Conservation (phyloP, 1,140 invertebrate species). For the Artemia franciscana region DNA sequence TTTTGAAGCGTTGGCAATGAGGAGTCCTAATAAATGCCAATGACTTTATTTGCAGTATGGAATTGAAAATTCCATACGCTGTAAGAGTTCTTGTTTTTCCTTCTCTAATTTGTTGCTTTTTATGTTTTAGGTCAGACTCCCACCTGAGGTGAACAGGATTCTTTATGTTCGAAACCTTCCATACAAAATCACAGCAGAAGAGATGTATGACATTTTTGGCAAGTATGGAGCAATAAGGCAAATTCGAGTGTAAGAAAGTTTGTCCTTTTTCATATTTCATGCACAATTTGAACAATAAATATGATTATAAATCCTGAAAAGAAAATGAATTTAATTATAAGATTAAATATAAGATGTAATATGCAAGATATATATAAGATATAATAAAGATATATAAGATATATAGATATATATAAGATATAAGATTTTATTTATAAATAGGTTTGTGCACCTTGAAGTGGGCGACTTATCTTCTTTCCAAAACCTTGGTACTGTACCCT, state of each 20-base stretch:
- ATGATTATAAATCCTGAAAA: not conserved
- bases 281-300: not conserved
- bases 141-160: constrained; percentile 94
- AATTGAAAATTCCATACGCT: too few relatives aligned
- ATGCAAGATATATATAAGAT: not conserved
- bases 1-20: too few relatives aligned
- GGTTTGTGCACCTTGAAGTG: too few relatives aligned
- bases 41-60: too few relatives aligned
- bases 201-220: constrained; percentile 99
- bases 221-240: constrained; percentile 98
- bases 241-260: constrained; percentile 72
- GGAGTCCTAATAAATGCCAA: too few relatives aligned
- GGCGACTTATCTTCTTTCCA: too few relatives aligned
- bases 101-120: too few relatives aligned
- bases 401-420: too few relatives aligned
- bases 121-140: constrained; percentile 59
- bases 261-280: constrained; percentile 1
- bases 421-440: too few relatives aligned
- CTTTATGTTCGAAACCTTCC: constrained; percentile 92
- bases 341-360: not conserved
- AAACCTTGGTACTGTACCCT: too few relatives aligned
- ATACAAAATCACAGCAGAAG: constrained; percentile 98
- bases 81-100: too few relatives aligned
- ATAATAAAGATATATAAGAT: too few relatives aligned
- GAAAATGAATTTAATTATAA: not conserved